A percentile compares a stretch with the other conserved stretches of the same genome.
Evolutionary conservation across 2,797 vertebrate species (phyloP).

Genomic region (Aulostomus chinensis): DNA sequence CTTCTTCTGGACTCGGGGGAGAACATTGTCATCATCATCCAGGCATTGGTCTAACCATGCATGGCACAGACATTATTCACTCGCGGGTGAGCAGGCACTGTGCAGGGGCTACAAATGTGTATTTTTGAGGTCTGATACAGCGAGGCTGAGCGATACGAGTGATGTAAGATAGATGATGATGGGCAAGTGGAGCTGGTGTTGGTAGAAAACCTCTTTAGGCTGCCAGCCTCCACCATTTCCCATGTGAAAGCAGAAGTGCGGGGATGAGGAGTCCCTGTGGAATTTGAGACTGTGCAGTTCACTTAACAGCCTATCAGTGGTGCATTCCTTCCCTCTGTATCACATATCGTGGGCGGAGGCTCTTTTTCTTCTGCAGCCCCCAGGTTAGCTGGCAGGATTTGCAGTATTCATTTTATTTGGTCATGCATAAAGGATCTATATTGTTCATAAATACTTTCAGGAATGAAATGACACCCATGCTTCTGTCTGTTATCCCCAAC

Average conservation of each 20-base stretch:
- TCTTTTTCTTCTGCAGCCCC: conserved; percentile 6
- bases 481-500: no score
- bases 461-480: no score
- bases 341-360: not conserved
- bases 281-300: conserved; percentile 11
- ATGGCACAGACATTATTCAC: conserved; percentile 56
- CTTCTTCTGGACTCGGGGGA: conserved; percentile 39
- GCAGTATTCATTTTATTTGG: conserved; percentile 28
- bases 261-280: not conserved
- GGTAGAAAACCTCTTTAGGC: conserved; percentile 9
- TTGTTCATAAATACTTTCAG: no score
- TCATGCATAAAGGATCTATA: conserved; percentile 27
- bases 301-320: conserved; percentile 10
- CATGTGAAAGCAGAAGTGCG: conserved; percentile 11
- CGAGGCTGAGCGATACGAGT: conserved; percentile 21
- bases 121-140: conserved; percentile 28
- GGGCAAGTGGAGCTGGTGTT: conserved; percentile 7
- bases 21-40: conserved; percentile 59
- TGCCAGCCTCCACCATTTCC: conserved; percentile 14
- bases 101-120: conserved; percentile 34
- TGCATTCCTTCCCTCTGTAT: conserved; percentile 18
- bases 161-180: conserved; percentile 22
- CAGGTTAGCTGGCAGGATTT: conserved; percentile 15
- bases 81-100: conserved; percentile 43
- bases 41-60: conserved; percentile 62